Percentiles rank a stretch among this genome's conserved stretches.
phyloP scores from a whole-genome alignment of 2,888 invertebrate species.

The Drosophila mimetica region DNA sequence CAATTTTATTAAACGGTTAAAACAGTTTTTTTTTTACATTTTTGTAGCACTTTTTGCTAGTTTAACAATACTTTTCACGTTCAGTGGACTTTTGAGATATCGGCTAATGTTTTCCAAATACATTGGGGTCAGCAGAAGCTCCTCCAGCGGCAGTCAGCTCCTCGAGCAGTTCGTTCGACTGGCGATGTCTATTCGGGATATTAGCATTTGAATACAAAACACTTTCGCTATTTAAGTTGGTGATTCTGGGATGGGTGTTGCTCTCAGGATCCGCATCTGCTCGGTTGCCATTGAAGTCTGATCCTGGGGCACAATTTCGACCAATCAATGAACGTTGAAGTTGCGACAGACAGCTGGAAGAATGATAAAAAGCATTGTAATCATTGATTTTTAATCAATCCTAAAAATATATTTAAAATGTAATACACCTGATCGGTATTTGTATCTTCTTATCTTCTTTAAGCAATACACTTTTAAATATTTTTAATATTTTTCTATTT shows the following conservation, averaged over 20 bases:
- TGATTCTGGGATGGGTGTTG: constrained; percentile 46
- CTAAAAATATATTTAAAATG: too few relatives aligned
- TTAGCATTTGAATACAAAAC: constrained; percentile 52
- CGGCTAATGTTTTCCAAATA: constrained; percentile 70
- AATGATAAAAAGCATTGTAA: background rate
- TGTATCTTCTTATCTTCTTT: too few relatives aligned
- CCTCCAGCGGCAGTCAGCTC: constrained; percentile 64
- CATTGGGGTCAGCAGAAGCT: constrained; percentile 62
- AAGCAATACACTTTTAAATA: too few relatives aligned
- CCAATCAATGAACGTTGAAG: constrained; percentile 76
- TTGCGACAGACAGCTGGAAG: constrained; percentile 77
- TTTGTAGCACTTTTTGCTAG: constrained; percentile 80
- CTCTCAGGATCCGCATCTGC: constrained; percentile 52
- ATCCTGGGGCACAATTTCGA: constrained; percentile 58
- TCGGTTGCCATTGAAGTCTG: constrained; percentile 56
- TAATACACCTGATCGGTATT: too few relatives aligned
- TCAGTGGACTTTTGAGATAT: background rate
- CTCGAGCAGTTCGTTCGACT: constrained; percentile 81
- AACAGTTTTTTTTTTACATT: constrained; percentile 59
- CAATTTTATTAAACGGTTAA: constrained; percentile 6
- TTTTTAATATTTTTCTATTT: too few relatives aligned
- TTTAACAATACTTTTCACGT: constrained; percentile 32
- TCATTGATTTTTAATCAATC: too few relatives aligned
- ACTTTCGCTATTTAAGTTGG: constrained; percentile 62
- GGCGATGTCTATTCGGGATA: constrained; percentile 80